phyloP scores from a whole-genome alignment of 2,113 vertebrate genomes.

The Larimichthys crocea region DNA sequence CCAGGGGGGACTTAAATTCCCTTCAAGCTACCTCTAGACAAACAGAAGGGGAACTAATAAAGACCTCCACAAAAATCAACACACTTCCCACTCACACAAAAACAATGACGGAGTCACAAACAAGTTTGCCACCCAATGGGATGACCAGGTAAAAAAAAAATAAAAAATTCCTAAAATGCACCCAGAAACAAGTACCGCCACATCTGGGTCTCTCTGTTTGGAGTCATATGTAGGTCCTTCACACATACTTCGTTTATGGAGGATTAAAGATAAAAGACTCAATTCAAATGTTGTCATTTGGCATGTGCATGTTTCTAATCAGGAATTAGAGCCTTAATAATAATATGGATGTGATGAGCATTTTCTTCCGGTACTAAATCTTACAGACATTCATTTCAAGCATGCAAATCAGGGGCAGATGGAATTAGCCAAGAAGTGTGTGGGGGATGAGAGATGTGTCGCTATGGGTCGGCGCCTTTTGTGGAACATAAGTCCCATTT shows the following conservation, averaged over 20 bases:
- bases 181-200: background rate
- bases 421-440: conserved; percentile 73
- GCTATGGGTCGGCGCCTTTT: conserved; percentile 76
- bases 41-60: conserved; percentile 30
- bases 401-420: conserved; percentile 80
- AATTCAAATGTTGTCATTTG: conserved; percentile 70
- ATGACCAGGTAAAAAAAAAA: conserved; percentile 21
- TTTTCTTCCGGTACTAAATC: conserved; percentile 68
- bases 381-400: conserved; percentile 68
- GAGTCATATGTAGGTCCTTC: conserved; percentile 34
- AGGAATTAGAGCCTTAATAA: conserved; percentile 72
- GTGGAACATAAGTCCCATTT: conserved; percentile 83
- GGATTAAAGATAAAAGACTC: conserved; percentile 78
- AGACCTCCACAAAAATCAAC: conserved; percentile 30
- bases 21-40: conserved; percentile 36
- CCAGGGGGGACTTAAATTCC: conserved; percentile 43
- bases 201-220: conserved; percentile 14
- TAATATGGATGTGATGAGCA: conserved; percentile 67
- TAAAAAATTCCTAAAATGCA: background rate
- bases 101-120: conserved; percentile 29
- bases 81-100: conserved; percentile 4
- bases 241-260: conserved; percentile 34
- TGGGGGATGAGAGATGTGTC: conserved; percentile 71
- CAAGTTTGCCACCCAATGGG: conserved; percentile 27
- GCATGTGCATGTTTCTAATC: conserved; percentile 75